Percentiles rank a stretch among this genome's conserved stretches.
Conservation (phyloP, 2,888 invertebrate genomes). For the Drosophila merina region DNA sequence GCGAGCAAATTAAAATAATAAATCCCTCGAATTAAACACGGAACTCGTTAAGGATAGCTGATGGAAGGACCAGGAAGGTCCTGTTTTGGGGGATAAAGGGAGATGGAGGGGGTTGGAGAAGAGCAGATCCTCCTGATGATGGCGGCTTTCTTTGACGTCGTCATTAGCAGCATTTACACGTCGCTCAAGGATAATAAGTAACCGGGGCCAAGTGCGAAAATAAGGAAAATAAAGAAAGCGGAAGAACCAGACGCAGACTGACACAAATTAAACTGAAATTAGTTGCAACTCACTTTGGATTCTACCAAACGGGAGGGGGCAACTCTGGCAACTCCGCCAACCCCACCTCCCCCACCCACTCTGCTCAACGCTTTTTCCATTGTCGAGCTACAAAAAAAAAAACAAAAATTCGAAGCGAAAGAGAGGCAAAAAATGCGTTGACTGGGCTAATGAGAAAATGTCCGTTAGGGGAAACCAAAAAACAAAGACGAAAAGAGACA, state of each 20-base stretch:
- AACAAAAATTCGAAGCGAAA: background rate
- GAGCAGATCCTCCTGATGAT: constrained; percentile 26
- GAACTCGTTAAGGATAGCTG: constrained; percentile 60
- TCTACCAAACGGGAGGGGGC: background rate
- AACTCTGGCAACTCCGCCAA: background rate
- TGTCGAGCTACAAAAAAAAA: constrained; percentile 18
- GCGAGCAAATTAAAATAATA: constrained; percentile 77
- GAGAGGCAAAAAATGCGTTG: constrained; percentile 14
- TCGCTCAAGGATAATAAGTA: constrained; percentile 73
- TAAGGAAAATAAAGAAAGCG: constrained; percentile 54
- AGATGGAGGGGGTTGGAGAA: too few species aligned
- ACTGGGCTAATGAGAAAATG: constrained; percentile 38
- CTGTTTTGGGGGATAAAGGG: too few species aligned
- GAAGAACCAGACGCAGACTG: constrained; percentile 50
- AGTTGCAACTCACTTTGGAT: constrained; percentile 70
- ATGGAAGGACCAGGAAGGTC: too few species aligned
- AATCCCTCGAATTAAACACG: constrained; percentile 72
- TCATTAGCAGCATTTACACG: constrained; percentile 77
- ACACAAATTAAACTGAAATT: constrained; percentile 80
- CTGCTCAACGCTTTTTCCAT: background rate
- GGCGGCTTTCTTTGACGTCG: constrained; percentile 60
- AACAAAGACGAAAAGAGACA: background rate
- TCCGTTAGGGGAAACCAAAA: constrained; percentile 5
- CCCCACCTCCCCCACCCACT: background rate
- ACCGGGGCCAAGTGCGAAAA: constrained; percentile 64